phyloP scores from a whole-genome alignment of 2,888 invertebrate genomes.

The Crematogaster levior region DNA sequence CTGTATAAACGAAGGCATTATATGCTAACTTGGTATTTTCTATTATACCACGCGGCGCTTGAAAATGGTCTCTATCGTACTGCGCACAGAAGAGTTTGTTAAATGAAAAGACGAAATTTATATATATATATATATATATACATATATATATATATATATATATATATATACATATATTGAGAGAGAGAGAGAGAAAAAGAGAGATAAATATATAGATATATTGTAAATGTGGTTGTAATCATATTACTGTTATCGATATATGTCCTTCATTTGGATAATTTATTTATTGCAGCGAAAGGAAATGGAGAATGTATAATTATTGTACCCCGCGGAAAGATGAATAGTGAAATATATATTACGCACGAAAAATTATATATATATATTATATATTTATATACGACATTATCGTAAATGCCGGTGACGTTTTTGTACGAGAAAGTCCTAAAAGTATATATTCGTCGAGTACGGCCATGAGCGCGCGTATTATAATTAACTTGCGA shows the following conservation, averaged over 20 bases:
- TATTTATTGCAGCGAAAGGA: constrained; percentile 81
- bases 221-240: constrained; percentile 80
- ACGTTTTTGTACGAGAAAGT: constrained; percentile 70
- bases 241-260: constrained; percentile 75
- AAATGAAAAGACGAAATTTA: constrained; percentile 69
- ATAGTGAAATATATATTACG: constrained; percentile 75
- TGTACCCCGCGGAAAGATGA: constrained; percentile 64
- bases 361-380: constrained; percentile 70
- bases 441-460: constrained; percentile 55
- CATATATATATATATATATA: constrained; percentile 65
- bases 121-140: constrained; percentile 61
- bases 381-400: constrained; percentile 78
- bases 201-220: constrained; percentile 70
- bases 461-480: constrained; percentile 41
- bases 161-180: too few relatives aligned
- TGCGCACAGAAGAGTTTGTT: constrained; percentile 73
- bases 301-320: constrained; percentile 70
- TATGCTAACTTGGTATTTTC: constrained; percentile 78
- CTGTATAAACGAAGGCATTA: constrained; percentile 84
- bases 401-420: constrained; percentile 65
- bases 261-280: constrained; percentile 82
- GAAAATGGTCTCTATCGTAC: constrained; percentile 65
- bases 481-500: constrained; percentile 64
- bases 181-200: too few relatives aligned
- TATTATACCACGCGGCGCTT: constrained; percentile 73